Evolutionary conservation across 1,140 invertebrate species (phyloP).

Genomic region (Drosophila setifemur): DNA sequence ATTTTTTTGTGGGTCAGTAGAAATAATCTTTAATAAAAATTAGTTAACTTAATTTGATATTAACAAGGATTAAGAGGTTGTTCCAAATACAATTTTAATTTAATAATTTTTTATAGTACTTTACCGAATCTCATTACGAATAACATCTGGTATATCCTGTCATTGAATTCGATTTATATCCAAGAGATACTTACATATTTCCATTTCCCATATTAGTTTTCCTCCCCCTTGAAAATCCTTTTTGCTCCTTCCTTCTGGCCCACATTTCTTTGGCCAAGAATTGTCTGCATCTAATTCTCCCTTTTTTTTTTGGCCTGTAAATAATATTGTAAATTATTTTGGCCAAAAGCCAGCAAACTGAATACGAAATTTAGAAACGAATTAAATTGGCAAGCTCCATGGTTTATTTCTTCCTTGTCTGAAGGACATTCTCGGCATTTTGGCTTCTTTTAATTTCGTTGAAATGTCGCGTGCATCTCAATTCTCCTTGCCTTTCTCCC

Average conservation of each 20-base stretch:
- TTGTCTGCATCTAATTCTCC: background rate
- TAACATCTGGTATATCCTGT: too few relatives aligned
- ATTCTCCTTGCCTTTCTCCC: conserved; percentile 1
- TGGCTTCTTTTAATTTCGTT: conserved; percentile 45
- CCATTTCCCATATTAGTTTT: conserved; percentile 21
- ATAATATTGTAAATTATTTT: conserved; percentile 44
- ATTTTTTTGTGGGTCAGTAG: too few relatives aligned
- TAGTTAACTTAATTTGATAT: too few relatives aligned
- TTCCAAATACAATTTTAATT: too few relatives aligned
- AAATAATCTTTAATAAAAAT: too few relatives aligned
- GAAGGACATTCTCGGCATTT: conserved; percentile 39
- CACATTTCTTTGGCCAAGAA: conserved; percentile 5
- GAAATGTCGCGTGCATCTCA: conserved; percentile 50
- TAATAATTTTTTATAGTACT: too few relatives aligned
- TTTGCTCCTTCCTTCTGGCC: background rate
- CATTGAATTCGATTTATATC: background rate
- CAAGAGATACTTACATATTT: conserved; percentile 1
- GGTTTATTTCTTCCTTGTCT: background rate
- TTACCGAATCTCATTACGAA: too few relatives aligned
- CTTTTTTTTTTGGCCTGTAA: background rate
- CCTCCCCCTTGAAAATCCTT: background rate
- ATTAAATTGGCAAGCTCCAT: conserved; percentile 54
- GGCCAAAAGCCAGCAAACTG: conserved; percentile 46
- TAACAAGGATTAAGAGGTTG: too few relatives aligned
- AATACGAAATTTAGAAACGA: conserved; percentile 38